These are phyloP conservation scores for Hydrotaea cyrtoneurina DNA, from an alignment of 2,888 invertebrate genomes.

Conservation along the genomic window DNA sequence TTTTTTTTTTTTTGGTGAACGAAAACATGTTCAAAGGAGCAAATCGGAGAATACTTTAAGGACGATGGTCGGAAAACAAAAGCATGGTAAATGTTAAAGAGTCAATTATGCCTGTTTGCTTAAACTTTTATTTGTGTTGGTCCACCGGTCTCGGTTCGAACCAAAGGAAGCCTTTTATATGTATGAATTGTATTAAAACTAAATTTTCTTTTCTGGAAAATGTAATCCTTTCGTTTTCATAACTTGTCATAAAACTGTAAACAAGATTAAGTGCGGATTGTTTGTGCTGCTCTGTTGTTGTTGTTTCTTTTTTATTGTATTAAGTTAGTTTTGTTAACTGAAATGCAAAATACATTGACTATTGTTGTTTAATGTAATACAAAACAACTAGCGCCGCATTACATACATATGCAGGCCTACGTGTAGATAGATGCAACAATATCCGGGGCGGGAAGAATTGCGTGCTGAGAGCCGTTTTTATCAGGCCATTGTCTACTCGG, in stretches of 20 bases:
- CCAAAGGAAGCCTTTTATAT: background rate
- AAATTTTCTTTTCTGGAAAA: background rate
- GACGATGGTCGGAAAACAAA: background rate
- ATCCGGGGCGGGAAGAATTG: no score
- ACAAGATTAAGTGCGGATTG: constrained; percentile 62
- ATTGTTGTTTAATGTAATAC: constrained; percentile 40
- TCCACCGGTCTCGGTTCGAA: background rate
- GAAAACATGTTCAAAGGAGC: background rate
- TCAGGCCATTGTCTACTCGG: no score
- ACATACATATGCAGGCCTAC: no score
- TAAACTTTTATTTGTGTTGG: constrained; percentile 21
- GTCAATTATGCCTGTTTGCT: constrained; percentile 43
- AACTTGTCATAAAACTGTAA: constrained; percentile 64
- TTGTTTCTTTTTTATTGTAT: background rate
- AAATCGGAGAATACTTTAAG: background rate
- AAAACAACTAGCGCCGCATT: constrained; percentile 28
- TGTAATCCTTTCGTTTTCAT: constrained; percentile 63
- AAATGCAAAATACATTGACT: constrained; percentile 10
- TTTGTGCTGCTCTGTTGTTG: background rate
- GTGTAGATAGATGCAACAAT: no score
- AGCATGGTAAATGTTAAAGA: constrained; percentile 23
- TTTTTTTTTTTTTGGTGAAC: no score
- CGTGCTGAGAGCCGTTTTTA: no score
- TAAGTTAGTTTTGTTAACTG: background rate
- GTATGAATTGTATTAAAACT: background rate